These are phyloP conservation scores for Adoxophyes honmai DNA, from an alignment of 1,140 invertebrate species.

Conservation along the genomic window DNA sequence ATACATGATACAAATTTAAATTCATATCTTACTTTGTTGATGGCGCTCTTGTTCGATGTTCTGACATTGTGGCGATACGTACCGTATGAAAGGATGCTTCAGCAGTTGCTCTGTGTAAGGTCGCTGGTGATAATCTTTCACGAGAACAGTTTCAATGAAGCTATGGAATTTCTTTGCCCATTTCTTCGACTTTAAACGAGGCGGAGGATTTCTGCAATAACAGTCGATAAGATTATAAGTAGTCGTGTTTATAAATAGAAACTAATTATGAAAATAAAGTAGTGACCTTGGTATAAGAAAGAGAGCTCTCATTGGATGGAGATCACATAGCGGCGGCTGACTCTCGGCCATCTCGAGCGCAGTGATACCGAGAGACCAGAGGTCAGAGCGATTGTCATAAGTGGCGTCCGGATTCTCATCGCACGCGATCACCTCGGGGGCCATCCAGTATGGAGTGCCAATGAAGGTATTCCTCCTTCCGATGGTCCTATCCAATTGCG, in stretches of 20 bases:
- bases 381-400: slow-evolving; percentile 98
- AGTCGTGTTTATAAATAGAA: background rate
- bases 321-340: slow-evolving; percentile 98
- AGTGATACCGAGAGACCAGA: slow-evolving; percentile 99
- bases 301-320: slow-evolving; percentile 99
- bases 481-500: slow-evolving; percentile 99
- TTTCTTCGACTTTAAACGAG: slow-evolving; percentile 97
- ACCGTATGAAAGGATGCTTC: slow-evolving; percentile 97
- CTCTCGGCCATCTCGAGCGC: slow-evolving; percentile 99
- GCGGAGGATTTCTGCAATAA: slow-evolving; percentile 89
- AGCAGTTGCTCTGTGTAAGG: slow-evolving; percentile 98
- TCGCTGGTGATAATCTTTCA: slow-evolving; percentile 98
- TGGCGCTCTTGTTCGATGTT: no score
- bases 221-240: background rate
- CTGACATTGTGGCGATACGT: slow-evolving; percentile 22
- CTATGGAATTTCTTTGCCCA: slow-evolving; percentile 98
- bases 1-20: slow-evolving; percentile 6
- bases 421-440: slow-evolving; percentile 98
- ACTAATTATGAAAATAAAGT: slow-evolving; percentile 1
- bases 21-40: no score
- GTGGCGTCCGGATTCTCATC: slow-evolving; percentile 99
- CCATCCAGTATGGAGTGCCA: slow-evolving; percentile 99
- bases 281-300: slow-evolving; percentile 95
- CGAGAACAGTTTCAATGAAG: slow-evolving; percentile 81
- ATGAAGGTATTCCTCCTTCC: slow-evolving; percentile 99